Evolutionary conservation across 2,797 vertebrate species (phyloP).

Genomic region (Gambelia wislizenii): DNA sequence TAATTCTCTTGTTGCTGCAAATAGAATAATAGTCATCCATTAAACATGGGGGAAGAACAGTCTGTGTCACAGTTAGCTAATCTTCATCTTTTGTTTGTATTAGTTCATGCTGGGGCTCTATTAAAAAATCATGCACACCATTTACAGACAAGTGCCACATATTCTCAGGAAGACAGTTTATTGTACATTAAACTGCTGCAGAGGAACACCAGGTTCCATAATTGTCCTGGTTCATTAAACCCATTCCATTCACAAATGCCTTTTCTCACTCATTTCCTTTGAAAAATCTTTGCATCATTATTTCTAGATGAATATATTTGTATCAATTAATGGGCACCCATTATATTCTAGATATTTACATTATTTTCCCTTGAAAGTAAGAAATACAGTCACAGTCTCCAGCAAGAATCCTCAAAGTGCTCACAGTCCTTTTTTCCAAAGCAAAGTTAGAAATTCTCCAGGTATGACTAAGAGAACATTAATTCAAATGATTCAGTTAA

Average conservation of each 20-base stretch:
- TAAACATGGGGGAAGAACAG: background rate
- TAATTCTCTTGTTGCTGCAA: background rate
- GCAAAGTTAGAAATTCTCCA: background rate
- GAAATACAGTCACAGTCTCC: background rate
- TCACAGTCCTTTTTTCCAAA: background rate
- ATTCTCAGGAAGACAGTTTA: background rate
- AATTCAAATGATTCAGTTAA: background rate
- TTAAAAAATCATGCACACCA: background rate
- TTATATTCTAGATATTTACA: slow-evolving; percentile 36
- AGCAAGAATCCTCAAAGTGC: background rate
- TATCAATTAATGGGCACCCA: background rate
- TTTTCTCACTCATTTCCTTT: background rate
- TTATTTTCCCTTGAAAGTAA: slow-evolving; percentile 27
- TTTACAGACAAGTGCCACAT: background rate
- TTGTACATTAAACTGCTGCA: slow-evolving; percentile 1
- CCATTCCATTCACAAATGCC: slow-evolving; percentile 12
- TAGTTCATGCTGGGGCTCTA: background rate
- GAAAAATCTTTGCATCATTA: slow-evolving; percentile 15
- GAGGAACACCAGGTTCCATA: background rate
- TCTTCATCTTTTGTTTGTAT: background rate
- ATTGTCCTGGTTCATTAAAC: slow-evolving; percentile 18
- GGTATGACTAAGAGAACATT: background rate
- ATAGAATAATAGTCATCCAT: background rate
- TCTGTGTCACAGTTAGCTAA: background rate
- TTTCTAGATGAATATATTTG: slow-evolving; percentile 17